A percentile compares a stretch with the other conserved stretches of the same genome.
These are phyloP conservation scores for Porites divaricata DNA, from an alignment of 92 coral and sea anemone species.

Conservation along the genomic window DNA sequence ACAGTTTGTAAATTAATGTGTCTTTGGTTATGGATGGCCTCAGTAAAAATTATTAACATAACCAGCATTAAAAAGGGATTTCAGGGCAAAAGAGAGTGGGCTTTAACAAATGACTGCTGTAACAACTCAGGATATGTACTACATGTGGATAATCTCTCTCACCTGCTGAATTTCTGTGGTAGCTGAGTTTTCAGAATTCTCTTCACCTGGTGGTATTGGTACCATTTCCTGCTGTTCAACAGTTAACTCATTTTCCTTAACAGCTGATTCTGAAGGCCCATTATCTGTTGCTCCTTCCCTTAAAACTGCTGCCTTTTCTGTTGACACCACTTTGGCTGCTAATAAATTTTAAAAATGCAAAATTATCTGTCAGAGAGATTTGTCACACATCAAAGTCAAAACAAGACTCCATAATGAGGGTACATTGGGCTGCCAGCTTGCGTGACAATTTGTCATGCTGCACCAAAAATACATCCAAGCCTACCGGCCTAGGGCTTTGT, in stretches of 20 bases:
- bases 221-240: neutral
- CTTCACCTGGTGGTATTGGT: slow-evolving; percentile 1
- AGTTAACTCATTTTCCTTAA: neutral
- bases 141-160: neutral
- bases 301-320: slow-evolving; percentile 37
- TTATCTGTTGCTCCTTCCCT: slow-evolving; percentile 14
- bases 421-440: no score
- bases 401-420: no score
- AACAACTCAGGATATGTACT: neutral
- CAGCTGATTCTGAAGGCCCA: neutral
- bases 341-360: neutral
- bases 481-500: no score
- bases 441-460: no score
- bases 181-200: neutral
- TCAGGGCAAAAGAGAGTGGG: no score
- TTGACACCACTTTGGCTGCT: slow-evolving; percentile 18
- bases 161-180: slow-evolving; percentile 26
- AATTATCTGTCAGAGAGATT: neutral
- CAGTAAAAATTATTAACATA: no score
- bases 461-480: no score
- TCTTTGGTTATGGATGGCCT: no score
- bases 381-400: neutral
- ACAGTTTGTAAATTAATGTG: no score
- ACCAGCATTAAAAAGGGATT: no score
- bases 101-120: no score